Base-by-base conservation (phyloP, 2,888 invertebrate species). In the Willowsia nigromaculata region DNA sequence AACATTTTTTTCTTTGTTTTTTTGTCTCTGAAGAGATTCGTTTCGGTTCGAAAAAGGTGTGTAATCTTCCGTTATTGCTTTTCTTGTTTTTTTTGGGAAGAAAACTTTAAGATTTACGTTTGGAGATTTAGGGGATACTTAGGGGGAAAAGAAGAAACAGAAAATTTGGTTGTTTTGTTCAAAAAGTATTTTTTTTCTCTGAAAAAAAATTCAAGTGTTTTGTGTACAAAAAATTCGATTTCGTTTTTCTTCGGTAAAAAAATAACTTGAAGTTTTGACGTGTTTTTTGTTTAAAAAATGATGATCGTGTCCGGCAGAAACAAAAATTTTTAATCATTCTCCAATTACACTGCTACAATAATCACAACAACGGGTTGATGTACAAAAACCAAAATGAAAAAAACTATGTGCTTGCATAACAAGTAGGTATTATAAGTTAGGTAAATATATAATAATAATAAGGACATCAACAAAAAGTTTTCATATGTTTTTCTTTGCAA, bases 381-480 rank as follows among this genome's bases (percentile, higher is more conserved):
- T 74, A 71, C 37, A 62, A 27, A 27, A 59, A 25, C 25, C 22
- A 27, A 59, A 22, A 59, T 25, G 11, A 59, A 18, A 22, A 11
- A 56, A 22, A 27, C n/a, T 65, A n/a, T 65, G 33, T 71, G 37
- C 40, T 40, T 71, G 68, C 68, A 71, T 71, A 65, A 37, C 65
- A 59, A 25, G 13, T 59, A 50, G 18, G 2, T 43, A 43, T 43
- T 6, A 9, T 6, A 9, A 37, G 37, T 6, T 4, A 37, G 4
- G 9, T 43, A 43, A 13, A 43, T 27, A 59, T 2, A 62, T 30
- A 33, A 11, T 11, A n/a, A 2, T 62, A 33, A 27, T n/a, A 30
- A 56, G 27, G 9, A 1, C 22, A n/a, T 7, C 5, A 59, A 59
- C 30, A 11, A 30, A 59, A 59, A 59, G 30, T 30, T 11, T 53